These are phyloP conservation scores for Agrenia bidenticulata DNA, from an alignment of 2,888 invertebrate genomes.

Conservation along the genomic window DNA sequence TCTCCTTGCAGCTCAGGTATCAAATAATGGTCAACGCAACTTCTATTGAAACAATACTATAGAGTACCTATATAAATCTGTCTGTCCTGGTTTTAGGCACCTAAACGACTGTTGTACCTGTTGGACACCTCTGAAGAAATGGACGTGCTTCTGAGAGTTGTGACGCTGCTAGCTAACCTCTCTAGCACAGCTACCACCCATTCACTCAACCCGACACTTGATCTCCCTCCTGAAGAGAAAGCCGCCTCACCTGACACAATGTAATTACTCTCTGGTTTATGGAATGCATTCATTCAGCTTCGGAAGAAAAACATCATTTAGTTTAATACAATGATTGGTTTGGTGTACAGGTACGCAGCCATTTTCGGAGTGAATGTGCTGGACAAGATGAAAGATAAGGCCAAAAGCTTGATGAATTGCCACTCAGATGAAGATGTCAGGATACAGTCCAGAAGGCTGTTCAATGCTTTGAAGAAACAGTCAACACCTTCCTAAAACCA, in stretches of 20 bases:
- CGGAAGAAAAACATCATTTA: no score
- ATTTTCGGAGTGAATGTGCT: slow-evolving; percentile 57
- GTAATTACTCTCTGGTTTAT: slow-evolving; percentile 53
- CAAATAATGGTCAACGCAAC: slow-evolving; percentile 64
- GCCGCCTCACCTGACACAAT: slow-evolving; percentile 62
- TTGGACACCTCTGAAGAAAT: slow-evolving; percentile 57
- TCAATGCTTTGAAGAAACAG: slow-evolving; percentile 27
- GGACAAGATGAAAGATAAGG: slow-evolving; percentile 56
- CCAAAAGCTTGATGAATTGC: slow-evolving; percentile 56
- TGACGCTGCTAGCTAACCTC: slow-evolving; percentile 61
- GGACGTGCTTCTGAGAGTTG: slow-evolving; percentile 59
- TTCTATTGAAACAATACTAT: slow-evolving; percentile 63
- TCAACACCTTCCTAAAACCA: not conserved
- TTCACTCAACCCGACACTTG: slow-evolving; percentile 57
- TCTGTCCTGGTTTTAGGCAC: slow-evolving; percentile 59
- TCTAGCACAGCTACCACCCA: slow-evolving; percentile 57
- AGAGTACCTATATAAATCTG: slow-evolving; percentile 63
- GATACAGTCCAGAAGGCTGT: slow-evolving; percentile 55
- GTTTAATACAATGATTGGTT: no score
- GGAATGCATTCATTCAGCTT: no score
- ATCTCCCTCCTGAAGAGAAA: slow-evolving; percentile 60
- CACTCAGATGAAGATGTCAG: slow-evolving; percentile 56
- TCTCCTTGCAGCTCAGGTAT: slow-evolving; percentile 63
- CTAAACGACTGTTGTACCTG: slow-evolving; percentile 58
- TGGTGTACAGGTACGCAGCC: slow-evolving; percentile 58